Conservation (phyloP, 2,888 invertebrate species). For the Ophonus ardosiacus region DNA sequence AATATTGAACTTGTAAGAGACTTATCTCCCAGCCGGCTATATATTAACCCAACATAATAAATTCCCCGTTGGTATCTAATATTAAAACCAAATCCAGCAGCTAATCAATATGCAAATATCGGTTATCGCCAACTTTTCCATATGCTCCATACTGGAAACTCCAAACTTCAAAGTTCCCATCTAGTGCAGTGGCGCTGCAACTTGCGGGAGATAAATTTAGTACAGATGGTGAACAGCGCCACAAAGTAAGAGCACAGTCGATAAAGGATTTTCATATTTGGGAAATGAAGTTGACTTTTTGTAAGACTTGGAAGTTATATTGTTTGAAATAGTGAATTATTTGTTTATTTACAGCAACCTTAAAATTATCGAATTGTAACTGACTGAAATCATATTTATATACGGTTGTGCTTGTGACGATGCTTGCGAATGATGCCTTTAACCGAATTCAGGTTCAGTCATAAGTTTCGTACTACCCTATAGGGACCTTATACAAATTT, state of each 20-base stretch:
- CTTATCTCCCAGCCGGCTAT: background rate
- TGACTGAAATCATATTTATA: no score
- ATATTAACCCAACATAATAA: background rate
- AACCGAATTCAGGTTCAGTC: no score
- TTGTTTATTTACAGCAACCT: no score
- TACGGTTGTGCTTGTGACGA: no score
- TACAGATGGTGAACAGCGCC: background rate
- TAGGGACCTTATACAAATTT: no score
- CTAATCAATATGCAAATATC: constrained; percentile 35
- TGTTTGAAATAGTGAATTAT: no score
- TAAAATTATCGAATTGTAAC: no score
- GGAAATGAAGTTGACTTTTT: no score
- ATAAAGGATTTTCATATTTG: background rate
- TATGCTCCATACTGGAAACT: background rate
- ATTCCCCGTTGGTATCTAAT: background rate
- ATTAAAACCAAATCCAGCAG: background rate
- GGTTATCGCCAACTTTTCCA: constrained; percentile 4
- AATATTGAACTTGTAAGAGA: background rate
- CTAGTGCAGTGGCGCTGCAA: background rate
- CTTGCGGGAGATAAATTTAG: background rate
- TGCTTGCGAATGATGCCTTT: no score
- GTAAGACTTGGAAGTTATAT: no score
- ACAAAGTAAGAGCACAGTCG: background rate
- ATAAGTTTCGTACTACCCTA: no score
- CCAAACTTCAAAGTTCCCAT: background rate